phyloP scores from a whole-genome alignment of 2,797 vertebrate species.

The Balearica regulorum region DNA sequence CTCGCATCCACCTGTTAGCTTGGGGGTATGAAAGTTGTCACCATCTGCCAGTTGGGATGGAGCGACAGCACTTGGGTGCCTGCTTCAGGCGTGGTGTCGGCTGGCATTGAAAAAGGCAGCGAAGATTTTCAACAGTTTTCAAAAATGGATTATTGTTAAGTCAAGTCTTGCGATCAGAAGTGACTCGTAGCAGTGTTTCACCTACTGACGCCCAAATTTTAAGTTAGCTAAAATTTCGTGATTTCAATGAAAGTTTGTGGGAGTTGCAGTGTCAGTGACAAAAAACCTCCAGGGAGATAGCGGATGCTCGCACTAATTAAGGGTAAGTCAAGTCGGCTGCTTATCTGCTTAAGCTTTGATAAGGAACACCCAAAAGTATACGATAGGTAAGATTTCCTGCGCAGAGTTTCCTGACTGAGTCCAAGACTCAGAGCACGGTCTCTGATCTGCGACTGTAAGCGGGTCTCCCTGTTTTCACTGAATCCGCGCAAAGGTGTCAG shows the following conservation, averaged over 20 bases:
- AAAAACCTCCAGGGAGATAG: not conserved
- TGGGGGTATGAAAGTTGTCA: not conserved
- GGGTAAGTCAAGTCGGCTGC: not conserved
- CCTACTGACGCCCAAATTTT: not conserved
- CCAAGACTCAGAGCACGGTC: not conserved
- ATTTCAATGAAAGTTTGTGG: not conserved
- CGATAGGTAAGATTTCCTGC: not conserved
- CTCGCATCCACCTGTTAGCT: accelerated
- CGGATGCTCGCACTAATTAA: not conserved
- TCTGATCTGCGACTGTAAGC: not conserved
- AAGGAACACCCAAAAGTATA: not conserved
- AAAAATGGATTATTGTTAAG: not conserved
- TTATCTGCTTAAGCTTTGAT: not conserved
- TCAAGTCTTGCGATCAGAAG: not conserved
- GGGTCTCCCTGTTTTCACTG: not conserved
- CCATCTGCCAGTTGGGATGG: accelerated
- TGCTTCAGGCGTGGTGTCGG: not conserved
- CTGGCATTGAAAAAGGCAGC: not conserved
- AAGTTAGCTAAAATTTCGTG: not conserved
- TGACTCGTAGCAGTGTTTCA: not conserved
- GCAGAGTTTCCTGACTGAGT: not conserved
- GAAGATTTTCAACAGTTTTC: not conserved
- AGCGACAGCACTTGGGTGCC: not conserved
- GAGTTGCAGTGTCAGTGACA: not conserved
- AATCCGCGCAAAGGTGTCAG: accelerated